Base-by-base conservation (phyloP, 2,888 invertebrate species). In the Lycocerus yunnanus region DNA sequence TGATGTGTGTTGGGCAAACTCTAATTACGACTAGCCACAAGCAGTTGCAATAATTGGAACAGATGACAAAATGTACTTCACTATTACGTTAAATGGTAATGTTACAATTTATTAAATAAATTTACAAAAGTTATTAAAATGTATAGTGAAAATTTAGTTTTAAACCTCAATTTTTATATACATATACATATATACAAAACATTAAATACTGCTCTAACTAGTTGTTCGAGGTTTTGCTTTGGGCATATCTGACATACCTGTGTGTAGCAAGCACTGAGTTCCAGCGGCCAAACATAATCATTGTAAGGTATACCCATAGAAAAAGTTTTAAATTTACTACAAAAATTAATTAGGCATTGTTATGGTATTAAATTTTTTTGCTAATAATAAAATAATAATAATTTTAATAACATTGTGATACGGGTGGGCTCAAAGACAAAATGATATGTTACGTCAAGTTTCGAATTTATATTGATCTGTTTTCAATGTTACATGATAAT, bases 11-110 rank as follows among this genome's bases (percentile, higher is more conserved):
- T 79, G 76, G 78, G 79, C 74, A 63, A 43, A 75, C 75, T 77
- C 77, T 79, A 81, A 81, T 81, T 81, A 80, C 80, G 75, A 73
- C 77, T 63, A 71, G 76, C 81, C 79, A 78, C 80, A 78, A 78
- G 71, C 20, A 74, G 74, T 68, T 74, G 65, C 68, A 27, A 27
- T 66, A 66, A 43, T 66, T 66, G 66, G 61, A 63, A 63, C 61
- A 63, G 61, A 63, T 63, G 61, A 63, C 61, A 63, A 43, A 43
- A 43, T 43, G 43, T 43, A 43, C 43, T 43, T 43, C n/a, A n/a
- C 43, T n/a, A 43, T 43, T 43, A 43, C 43, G 43, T 43, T 43
- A 43, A 43, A 43, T 43, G n/a, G 2, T 43, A 43, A 43, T n/a
- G 43, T 43, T n/a, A 43, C 13, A 43, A n/a, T n/a, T 43, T 24